Conservation (phyloP, 2,113 vertebrate genomes). For the Thalassoma bifasciatum region DNA sequence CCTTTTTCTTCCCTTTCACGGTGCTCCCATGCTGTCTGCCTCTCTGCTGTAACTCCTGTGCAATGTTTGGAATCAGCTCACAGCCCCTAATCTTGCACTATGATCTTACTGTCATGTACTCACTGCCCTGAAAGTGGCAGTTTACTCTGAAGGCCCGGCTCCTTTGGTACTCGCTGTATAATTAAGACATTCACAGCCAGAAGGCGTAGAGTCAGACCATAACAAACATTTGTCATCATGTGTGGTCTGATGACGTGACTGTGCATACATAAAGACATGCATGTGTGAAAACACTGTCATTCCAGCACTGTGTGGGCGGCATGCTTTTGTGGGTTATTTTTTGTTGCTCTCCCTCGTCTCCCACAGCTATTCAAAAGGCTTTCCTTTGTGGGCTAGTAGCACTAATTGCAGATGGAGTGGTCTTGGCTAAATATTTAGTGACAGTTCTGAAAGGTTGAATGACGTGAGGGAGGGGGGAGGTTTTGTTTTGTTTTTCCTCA, state of each 20-base stretch:
- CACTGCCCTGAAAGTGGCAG: slow-evolving; percentile 14
- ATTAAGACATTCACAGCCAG: background rate
- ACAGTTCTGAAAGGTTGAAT: slow-evolving; percentile 79
- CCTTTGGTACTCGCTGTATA: background rate
- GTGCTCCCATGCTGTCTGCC: slow-evolving; percentile 12
- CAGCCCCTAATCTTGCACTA: slow-evolving; percentile 50
- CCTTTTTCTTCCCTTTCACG: slow-evolving; percentile 16
- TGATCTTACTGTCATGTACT: slow-evolving; percentile 54
- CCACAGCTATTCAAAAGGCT: slow-evolving; percentile 79
- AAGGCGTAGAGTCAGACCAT: background rate
- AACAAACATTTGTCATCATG: slow-evolving; percentile 14
- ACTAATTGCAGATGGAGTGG: slow-evolving; percentile 84
- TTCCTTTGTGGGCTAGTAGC: slow-evolving; percentile 67
- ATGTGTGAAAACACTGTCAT: slow-evolving; percentile 44
- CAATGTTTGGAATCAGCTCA: slow-evolving; percentile 69
- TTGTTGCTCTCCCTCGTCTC: slow-evolving; percentile 19
- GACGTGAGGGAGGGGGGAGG: slow-evolving; percentile 78
- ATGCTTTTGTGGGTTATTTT: slow-evolving; percentile 31
- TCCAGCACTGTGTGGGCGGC: slow-evolving; percentile 5
- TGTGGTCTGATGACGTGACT: slow-evolving; percentile 25
- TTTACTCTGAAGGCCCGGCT: background rate
- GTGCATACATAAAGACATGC: slow-evolving; percentile 22
- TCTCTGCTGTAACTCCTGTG: background rate
- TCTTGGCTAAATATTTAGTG: slow-evolving; percentile 83
- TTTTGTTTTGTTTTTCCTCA: slow-evolving; percentile 65